phyloP scores from a whole-genome alignment of 2,797 vertebrate genomes.

The Ciconia nigra region DNA sequence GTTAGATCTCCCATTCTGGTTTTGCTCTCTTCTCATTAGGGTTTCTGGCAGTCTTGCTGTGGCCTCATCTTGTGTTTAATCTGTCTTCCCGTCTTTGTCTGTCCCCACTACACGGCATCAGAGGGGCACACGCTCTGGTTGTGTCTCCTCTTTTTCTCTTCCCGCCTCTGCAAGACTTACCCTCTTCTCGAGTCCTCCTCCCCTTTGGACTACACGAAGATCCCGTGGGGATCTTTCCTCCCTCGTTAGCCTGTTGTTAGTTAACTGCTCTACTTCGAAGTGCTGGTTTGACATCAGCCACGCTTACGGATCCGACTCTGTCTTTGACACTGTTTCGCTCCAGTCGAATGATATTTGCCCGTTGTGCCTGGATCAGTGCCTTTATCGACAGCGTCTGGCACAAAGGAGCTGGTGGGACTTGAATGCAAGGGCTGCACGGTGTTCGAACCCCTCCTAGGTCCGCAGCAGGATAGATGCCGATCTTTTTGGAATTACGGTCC shows the following conservation, averaged over 20 bases:
- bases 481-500: not conserved
- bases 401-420: not conserved
- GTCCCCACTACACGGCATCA: not conserved
- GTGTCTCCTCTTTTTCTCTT: not conserved
- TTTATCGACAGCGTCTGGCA: not conserved
- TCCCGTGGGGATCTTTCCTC: not conserved
- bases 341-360: not conserved
- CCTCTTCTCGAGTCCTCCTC: not conserved
- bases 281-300: not conserved
- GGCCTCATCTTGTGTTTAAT: not conserved
- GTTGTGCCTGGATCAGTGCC: not conserved
- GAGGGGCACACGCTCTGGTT: not conserved
- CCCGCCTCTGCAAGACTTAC: not conserved
- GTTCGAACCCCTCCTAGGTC: no score
- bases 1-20: not conserved
- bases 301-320: not conserved
- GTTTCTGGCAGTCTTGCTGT: not conserved
- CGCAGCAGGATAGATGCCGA: not conserved
- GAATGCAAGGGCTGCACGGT: accelerated
- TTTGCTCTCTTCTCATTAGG: not conserved
- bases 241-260: not conserved
- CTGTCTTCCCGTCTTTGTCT: not conserved
- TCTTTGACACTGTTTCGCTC: not conserved
- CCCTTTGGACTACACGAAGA: accelerated
- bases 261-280: not conserved